A percentile compares a stretch with the other conserved stretches of the same genome.
Evolutionary conservation across 2,113 vertebrate species (phyloP).

Genomic region (Apodemus speciosus): DNA sequence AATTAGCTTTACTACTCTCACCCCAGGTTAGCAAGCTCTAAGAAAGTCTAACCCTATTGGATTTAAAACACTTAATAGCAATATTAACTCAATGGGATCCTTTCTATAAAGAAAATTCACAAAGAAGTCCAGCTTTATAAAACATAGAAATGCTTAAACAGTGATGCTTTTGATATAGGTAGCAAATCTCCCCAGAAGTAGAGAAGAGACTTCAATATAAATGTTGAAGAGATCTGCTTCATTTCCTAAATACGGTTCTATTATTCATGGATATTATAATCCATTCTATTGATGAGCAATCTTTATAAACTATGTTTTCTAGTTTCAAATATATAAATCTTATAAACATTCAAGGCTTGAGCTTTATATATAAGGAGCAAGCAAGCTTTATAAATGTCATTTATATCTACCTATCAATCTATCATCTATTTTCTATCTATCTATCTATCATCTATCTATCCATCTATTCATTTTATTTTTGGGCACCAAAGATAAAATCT

Average conservation of each 20-base stretch:
- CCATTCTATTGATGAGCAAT: not conserved
- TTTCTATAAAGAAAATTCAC: conserved; percentile 35
- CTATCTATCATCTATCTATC: not conserved
- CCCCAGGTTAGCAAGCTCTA: not conserved
- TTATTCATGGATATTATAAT: not conserved
- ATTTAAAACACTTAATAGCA: not conserved
- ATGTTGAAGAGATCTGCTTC: not conserved
- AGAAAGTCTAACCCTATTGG: not conserved
- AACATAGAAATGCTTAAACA: not conserved
- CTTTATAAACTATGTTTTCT: conserved; percentile 5
- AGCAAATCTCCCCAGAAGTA: not conserved
- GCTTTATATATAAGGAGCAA: not conserved
- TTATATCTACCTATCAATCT: not conserved
- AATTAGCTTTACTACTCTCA: conserved; percentile 23
- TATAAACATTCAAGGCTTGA: not conserved
- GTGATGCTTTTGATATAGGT: not conserved
- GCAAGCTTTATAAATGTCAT: not conserved
- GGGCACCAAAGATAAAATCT: not conserved
- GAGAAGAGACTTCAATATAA: not conserved
- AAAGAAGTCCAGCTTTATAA: not conserved
- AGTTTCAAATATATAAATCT: not conserved
- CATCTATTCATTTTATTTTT: not conserved
- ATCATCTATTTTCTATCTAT: not conserved
- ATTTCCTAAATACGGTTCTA: not conserved
- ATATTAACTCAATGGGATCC: not conserved